Evolutionary conservation across 2,113 vertebrate genomes (phyloP), one percentile per base, ranked within the genome.

Genomic region (Coturnix japonica): DNA sequence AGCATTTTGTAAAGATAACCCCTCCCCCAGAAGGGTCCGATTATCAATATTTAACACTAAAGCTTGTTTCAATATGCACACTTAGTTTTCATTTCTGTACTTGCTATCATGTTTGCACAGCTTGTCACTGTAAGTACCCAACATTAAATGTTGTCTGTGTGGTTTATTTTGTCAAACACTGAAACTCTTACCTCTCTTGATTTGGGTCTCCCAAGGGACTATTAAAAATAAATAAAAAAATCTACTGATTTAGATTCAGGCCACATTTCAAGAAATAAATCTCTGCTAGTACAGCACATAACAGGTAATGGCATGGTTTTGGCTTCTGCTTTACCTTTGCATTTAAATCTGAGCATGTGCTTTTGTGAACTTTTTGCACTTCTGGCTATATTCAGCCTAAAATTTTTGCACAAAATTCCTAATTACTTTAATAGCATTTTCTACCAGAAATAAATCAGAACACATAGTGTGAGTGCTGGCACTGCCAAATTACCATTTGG

Each of bases 331-430:
- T 89, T 73, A 87, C 49, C 66, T 92, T 63, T 85, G 72, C 43
- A 64, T 56, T 76, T 83, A 71, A 94, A 93, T 28, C 43, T 74
- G 37, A 77, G 56, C 39, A 49, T 11, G 15, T 51, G 54, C n/a
- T 87, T 72, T 73, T 47, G 37, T 83, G 78, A 87, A 74, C 16
- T 66, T 18, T 10, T 18, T 81, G 65, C 59, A 74, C 71, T 84
- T 76, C 81, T 56, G 44, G 44, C 59, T 63, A 41, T 76, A 85
- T 80, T 71, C 35, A 64, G 47, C 51, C 78, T 82, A 44, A 19
- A 92, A 53, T 43, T 74, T 92, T 91, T 80, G 71, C 72, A 64
- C 47, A 47, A 53, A 81, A 77, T 85, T 86, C 35, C 85, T 85
- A 47, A 70, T 64, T 69, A 80, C 39, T 92, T 65, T 77, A 87